Evolutionary conservation across 2,888 invertebrate genomes (phyloP), one percentile per base, ranked within the genome.

Genomic region (Agonopterix arenella): DNA sequence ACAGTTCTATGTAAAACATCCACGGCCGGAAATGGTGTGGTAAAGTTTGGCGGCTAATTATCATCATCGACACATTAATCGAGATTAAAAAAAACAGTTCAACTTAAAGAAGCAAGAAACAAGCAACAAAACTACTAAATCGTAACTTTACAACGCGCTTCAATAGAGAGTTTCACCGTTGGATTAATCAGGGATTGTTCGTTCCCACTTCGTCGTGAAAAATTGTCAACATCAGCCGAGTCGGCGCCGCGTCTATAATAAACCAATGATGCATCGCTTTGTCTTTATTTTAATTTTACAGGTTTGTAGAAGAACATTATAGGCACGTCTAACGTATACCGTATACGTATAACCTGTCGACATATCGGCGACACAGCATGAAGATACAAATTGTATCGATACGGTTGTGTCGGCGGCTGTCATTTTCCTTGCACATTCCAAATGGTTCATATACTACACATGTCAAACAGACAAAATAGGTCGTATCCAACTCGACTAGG

Each of bases 161-260:
- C 79, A 81, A 84, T 84, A 80, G 68, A 54, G 59, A 57, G 73
- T 78, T 83, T 76, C 79, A 72, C 73, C 67, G 79, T 73, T 62
- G 84, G 84, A 81, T 86, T 88, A 88, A 88, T 86, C 86, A 77
- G 73, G 73, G 70, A 82, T 84, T 81, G 85, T 83, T 82, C 70
- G 73, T 76, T 79, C 73, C 72, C 75, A 71, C 72, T 73, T 70
- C 66, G 62, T 68, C 64, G 69, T 85, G 88, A 89, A 82, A 85
- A 85, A 88, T 85, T 82, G 88, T 84, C 88, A 68, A 82, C 84
- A 81, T 86, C 84, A 84, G 66, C 77, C 60, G 55, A 68, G 61
- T 59, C 72, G 63, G 66, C 68, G 56, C 63, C 68, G 62, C 67
- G 51, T 65, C 64, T 54, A 66, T 72, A 74, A 77, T 80, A 80